These are phyloP conservation scores for Puffinus mauretanicus DNA, from an alignment of 2,113 vertebrate genomes.

Conservation along the genomic window DNA sequence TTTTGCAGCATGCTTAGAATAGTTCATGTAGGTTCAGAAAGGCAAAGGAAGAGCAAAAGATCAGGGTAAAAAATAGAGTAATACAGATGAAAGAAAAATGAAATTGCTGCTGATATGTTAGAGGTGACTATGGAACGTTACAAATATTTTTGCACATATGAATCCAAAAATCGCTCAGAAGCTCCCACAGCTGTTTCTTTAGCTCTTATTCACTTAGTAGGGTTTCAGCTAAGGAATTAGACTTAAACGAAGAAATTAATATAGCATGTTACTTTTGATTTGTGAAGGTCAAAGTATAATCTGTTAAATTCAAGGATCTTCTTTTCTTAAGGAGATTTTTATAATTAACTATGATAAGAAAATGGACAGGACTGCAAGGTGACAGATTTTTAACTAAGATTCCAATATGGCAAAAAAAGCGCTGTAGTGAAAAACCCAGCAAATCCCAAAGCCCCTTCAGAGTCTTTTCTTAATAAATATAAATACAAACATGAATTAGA, in stretches of 20 bases:
- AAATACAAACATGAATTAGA: neutral
- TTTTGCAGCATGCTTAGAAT: neutral
- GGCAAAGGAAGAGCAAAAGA: conserved; percentile 5
- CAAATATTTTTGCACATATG: conserved; percentile 20
- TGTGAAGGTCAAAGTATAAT: neutral
- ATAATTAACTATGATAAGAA: neutral
- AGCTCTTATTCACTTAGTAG: neutral
- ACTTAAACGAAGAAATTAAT: conserved; percentile 22
- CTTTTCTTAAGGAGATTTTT: neutral
- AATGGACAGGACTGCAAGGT: neutral
- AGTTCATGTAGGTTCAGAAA: conserved; percentile 8
- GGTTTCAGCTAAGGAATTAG: neutral
- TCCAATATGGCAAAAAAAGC: neutral
- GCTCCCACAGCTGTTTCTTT: conserved; percentile 25
- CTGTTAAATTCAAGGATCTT: neutral
- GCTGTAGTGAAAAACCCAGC: neutral
- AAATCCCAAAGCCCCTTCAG: neutral
- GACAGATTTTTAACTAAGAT: neutral
- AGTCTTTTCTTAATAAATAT: neutral
- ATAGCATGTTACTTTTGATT: neutral
- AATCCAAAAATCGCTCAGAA: conserved; percentile 32
- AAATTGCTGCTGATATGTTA: conserved; percentile 1
- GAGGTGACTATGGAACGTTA: neutral
- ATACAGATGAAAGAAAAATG: neutral
- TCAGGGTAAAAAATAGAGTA: neutral